Evolutionary conservation across 2,888 invertebrate genomes (phyloP), one percentile per base, ranked within the genome.

Genomic region (Cataglyphis livida): DNA sequence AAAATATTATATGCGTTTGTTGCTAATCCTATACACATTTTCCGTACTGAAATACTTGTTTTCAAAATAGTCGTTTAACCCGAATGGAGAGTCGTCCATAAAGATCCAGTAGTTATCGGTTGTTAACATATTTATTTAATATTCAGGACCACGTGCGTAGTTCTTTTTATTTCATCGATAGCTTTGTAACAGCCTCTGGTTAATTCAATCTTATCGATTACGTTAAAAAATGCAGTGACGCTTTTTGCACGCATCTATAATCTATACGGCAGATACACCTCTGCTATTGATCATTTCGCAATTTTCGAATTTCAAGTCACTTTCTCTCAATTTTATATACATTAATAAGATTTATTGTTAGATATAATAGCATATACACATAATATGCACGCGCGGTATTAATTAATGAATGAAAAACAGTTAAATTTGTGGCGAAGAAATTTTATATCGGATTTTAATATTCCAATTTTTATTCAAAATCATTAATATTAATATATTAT

Each of bases 41-140:
- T 64, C 15, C 21, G 21, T 15, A 32, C 10, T 41, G 15, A 57
- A 76, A 38, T 65, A 66, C 5, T 64, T 54, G 25, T 41, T 15
- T n/a, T 32, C 25, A 44, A 3, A 21, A 4, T 44, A 59, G 4
- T 44, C 9, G 12, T 79, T 79, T 79, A 32, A 44, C 21, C 18
- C 71, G 59, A 79, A 61, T 71, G 78, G 44, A 79, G 38, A 76
- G 38, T 79, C 38, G 38, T 28, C 32, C 18, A 59, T 70, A 59
- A 44, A 59, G 32, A 79, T 5, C 59, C 35, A 32, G 32, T 35
- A 59, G 70, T 57, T 48, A 59, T 25, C 44, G 78, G 59, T 44
- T 79, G 59, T 79, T 79, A 79, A 79, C 44, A 70, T 71, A 71
- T 79, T 79, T 68, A 25, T 79, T 79, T 71, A 79, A 79, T 79